Conservation (phyloP, 1,140 invertebrate genomes). For the Drosophila murphyi region DNA sequence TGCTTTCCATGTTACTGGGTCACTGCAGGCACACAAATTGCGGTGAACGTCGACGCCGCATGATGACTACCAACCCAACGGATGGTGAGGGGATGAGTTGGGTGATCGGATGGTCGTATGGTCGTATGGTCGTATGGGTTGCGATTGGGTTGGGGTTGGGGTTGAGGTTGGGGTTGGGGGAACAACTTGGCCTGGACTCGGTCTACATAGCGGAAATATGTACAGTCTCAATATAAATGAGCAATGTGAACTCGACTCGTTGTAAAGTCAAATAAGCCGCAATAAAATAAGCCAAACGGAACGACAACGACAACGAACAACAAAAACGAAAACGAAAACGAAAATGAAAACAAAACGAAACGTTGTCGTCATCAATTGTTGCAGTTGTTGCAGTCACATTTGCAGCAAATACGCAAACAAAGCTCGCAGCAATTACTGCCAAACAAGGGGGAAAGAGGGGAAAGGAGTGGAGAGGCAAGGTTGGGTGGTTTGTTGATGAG, state of each 20-base stretch:
- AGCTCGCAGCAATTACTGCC: conserved; percentile 61
- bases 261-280: conserved; percentile 68
- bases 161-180: no score
- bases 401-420: conserved; percentile 35
- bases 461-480: neutral
- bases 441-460: conserved; percentile 41
- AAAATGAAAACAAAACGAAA: conserved; percentile 17
- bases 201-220: conserved; percentile 41
- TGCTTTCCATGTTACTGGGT: conserved; percentile 82
- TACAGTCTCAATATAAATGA: conserved; percentile 74
- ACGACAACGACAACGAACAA: conserved; percentile 33
- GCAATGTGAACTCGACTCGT: conserved; percentile 59
- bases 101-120: no score
- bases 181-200: conserved; percentile 31
- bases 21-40: conserved; percentile 84
- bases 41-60: conserved; percentile 49
- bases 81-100: neutral
- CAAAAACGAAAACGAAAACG: conserved; percentile 29
- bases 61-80: conserved; percentile 24
- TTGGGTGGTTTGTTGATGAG: neutral
- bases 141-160: neutral
- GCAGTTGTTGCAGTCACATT: conserved; percentile 15
- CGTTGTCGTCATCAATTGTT: conserved; percentile 53
- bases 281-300: conserved; percentile 68
- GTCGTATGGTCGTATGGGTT: neutral